Percentiles rank a stretch among this genome's conserved stretches.
These are phyloP conservation scores for Champsocephalus esox DNA, from an alignment of 2,797 vertebrate genomes.

Conservation along the genomic window DNA sequence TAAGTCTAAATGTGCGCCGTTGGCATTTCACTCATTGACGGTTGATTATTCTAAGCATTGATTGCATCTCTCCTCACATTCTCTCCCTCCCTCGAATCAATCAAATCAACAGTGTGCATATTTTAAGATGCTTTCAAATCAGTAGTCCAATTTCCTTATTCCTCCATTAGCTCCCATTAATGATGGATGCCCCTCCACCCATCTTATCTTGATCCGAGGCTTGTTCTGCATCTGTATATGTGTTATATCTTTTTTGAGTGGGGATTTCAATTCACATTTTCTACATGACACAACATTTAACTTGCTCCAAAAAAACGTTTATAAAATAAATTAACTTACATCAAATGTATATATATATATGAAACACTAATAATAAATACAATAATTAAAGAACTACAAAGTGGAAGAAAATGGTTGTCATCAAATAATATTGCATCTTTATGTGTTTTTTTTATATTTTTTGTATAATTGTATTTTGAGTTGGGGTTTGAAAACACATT, in stretches of 20 bases:
- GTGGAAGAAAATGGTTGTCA: no score
- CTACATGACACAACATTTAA: no score
- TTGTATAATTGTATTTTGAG: no score
- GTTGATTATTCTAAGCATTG: constrained; percentile 62
- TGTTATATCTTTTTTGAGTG: constrained; percentile 1
- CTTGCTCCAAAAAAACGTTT: no score
- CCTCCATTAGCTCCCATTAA: constrained; percentile 41
- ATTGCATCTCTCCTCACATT: constrained; percentile 57
- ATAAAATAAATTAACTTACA: no score
- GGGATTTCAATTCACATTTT: no score
- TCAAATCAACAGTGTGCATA: constrained; percentile 67
- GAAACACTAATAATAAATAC: no score
- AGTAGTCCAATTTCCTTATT: constrained; percentile 40
- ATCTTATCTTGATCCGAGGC: constrained; percentile 19
- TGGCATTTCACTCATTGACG: constrained; percentile 51
- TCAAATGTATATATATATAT: no score
- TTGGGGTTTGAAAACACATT: no score
- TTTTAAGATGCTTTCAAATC: constrained; percentile 57
- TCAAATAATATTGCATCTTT: no score
- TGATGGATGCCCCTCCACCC: constrained; percentile 27
- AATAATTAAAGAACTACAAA: no score
- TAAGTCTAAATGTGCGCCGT: constrained; percentile 26
- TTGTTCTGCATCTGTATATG: constrained; percentile 34
- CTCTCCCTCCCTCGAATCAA: constrained; percentile 54
- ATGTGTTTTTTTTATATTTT: no score